Base-by-base conservation (phyloP, 1,140 invertebrate species). In the Sycophaga agraensis region DNA sequence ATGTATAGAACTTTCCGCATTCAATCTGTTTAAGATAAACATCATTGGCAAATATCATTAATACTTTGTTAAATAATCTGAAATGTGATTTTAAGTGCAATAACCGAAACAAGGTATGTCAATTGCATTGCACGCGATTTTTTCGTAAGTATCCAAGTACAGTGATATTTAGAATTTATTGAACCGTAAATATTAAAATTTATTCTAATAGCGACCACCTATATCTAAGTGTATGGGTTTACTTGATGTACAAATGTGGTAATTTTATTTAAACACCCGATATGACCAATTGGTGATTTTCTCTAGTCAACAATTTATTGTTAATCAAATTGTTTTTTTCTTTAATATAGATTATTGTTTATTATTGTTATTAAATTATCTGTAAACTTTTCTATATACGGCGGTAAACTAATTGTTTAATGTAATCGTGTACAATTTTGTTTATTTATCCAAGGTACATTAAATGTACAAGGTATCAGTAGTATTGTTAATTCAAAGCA, bases 121-220 rank as follows among this genome's bases (percentile, higher is more conserved):
- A 62, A 62, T 56, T 56, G 43, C 59, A 62, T 62, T 62, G 59
- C 53, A 56, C 53, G 34, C 35, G 59, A 56, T 62, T 62, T 40
- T 56, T 55, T 51, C 49, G 58, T 45, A 43, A 56, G 19, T 56
- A 62, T 46, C 34, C 59, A 49, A 56, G 37, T 56, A 50, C 35
- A 56, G 59, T 62, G 59, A 62, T 56, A 62, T 56, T 61, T 55
- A 54, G 43, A 48, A 55, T 61, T 50, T 62, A 62, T 62, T 62
- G 31, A 61, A 48, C 34, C 48, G 54, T 42, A 62, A 34, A 4
- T 40, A 56, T 49, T 49, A 34, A 62, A 56, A 49, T 62, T 56
- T 49, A 62, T 62, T 50, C 31, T 48, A 56, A 42, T 49, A 61
- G 45, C 19, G 35, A 54, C 55, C 24, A 50, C 56, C 4, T 31